Percentiles rank a stretch among this genome's conserved stretches.
phyloP scores from a whole-genome alignment of 2,797 vertebrate species.

The Phrynocephalus vlangalii region DNA sequence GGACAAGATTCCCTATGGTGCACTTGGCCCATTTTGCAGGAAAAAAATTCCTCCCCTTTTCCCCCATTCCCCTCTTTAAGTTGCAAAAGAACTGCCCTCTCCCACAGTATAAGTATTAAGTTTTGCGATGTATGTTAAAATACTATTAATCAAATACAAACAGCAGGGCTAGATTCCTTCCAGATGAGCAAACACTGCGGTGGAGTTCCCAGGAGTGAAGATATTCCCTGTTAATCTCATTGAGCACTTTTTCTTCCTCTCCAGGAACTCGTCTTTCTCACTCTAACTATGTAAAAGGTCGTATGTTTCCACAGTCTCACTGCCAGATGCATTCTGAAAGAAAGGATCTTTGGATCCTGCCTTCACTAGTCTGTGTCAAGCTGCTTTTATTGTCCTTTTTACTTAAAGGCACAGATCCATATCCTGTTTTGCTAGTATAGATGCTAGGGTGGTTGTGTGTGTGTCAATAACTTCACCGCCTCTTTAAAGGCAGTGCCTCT shows the following conservation, averaged over 20 bases:
- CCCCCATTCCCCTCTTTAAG: neutral
- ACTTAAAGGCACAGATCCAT: constrained; percentile 14
- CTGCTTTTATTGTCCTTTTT: constrained; percentile 32
- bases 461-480: neutral
- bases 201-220: constrained; percentile 47
- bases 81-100: constrained; percentile 51
- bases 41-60: neutral
- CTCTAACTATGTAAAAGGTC: constrained; percentile 63
- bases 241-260: constrained; percentile 62
- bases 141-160: constrained; percentile 53
- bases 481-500: neutral
- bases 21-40: constrained; percentile 34
- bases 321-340: constrained; percentile 60
- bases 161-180: constrained; percentile 62
- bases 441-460: neutral
- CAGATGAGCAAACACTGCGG: constrained; percentile 58
- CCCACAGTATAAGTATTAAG: constrained; percentile 47
- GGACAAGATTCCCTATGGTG: neutral
- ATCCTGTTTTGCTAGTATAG: neutral
- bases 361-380: constrained; percentile 25
- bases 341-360: constrained; percentile 49
- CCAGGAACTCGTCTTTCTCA: constrained; percentile 58
- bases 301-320: constrained; percentile 51
- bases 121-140: constrained; percentile 53
- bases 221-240: constrained; percentile 55